Conservation (phyloP, 2,113 vertebrate genomes). For the Otocyon megalotis region DNA sequence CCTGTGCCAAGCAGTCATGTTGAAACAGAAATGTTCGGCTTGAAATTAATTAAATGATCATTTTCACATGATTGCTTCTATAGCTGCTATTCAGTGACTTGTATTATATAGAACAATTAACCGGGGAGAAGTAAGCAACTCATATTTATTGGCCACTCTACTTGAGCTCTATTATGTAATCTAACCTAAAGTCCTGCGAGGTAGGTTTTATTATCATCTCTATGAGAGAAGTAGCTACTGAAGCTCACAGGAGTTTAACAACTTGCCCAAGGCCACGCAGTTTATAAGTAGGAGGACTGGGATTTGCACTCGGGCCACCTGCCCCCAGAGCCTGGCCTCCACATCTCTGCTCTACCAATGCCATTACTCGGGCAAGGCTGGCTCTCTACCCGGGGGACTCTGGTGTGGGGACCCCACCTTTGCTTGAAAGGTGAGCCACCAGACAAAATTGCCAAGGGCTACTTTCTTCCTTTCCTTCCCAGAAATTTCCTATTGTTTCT, state of each 20-base stretch:
- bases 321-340: not conserved
- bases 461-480: not conserved
- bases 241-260: not conserved
- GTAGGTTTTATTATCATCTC: not conserved
- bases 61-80: not conserved
- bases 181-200: not conserved
- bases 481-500: not conserved
- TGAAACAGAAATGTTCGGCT: conserved; percentile 23
- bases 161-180: not conserved
- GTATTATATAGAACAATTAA: not conserved
- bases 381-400: not conserved
- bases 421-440: not conserved
- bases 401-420: no score
- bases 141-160: not conserved
- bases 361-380: not conserved
- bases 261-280: not conserved
- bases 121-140: not conserved
- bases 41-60: conserved; percentile 26
- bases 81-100: not conserved
- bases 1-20: not conserved
- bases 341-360: not conserved
- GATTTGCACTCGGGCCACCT: not conserved
- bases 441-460: not conserved
- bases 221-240: not conserved
- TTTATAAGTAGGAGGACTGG: not conserved